Evolutionary conservation across 2,113 vertebrate genomes (phyloP), one percentile per base, ranked within the genome.

Genomic region (Macroglossus sobrinus): DNA sequence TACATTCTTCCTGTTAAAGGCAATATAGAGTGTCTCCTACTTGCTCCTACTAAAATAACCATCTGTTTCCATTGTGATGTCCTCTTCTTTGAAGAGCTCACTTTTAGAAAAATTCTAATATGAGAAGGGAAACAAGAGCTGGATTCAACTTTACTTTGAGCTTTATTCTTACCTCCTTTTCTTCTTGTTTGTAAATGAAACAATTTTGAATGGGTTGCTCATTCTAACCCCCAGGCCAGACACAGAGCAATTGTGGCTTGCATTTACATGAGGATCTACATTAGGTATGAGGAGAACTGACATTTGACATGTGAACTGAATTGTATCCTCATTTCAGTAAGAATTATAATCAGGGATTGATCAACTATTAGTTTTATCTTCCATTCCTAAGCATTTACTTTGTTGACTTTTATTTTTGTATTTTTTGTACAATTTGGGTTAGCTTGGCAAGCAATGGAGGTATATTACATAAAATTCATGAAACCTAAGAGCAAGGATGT

Each of bases 1-100:
- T 97, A 98, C 97, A 97, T 97, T 94, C 97, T 97, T 93, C 61
- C 97, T 97, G 96, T 93, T 97, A 92, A 94, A 97, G 97, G 91
- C 82, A 63, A 86, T 33, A 43, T 47, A 78, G 89, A 91, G 61
- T 45, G 18, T 89, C 69, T 94, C 82, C 50, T 93, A 40, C 89
- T 75, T 68, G 64, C 63, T 82, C 38, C 81, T 93, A 4, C 57
- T 82, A 86, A 93, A 92, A 84, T 86, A 89, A 50, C 78, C 81
- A 87, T 86, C 40, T 88, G 72, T 80, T 96, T 95, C 79, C 26
- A 95, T 47, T 86, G 85, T 74, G 90, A 84, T 75, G 72, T 91
- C 63, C 68, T 97, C 40, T 59, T 89, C 75, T 72, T 78, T 74
- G 66, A 66, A 92, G 75, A 88, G 85, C 89, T 84, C 53, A 69